Percentiles rank a stretch among this genome's conserved stretches.
Conservation (phyloP, 2,888 invertebrate genomes). For the Troilus luridus region DNA sequence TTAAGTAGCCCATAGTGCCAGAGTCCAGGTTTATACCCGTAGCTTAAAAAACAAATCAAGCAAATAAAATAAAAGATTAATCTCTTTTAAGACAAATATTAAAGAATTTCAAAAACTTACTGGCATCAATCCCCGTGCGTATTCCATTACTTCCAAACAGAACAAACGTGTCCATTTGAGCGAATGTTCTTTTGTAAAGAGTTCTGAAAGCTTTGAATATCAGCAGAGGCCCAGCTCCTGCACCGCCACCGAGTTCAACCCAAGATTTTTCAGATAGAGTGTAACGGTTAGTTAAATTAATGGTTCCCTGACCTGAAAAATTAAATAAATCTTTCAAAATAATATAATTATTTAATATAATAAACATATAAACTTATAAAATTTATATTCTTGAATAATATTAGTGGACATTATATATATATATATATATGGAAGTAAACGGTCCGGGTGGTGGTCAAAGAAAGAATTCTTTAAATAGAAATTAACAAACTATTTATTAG, state of each 20-base stretch:
- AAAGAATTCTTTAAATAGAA: too few relatives aligned
- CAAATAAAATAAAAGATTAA: neutral
- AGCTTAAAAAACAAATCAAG: constrained; percentile 71
- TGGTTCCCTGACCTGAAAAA: constrained; percentile 78
- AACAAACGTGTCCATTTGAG: constrained; percentile 73
- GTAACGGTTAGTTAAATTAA: constrained; percentile 83
- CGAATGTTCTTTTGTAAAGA: constrained; percentile 81
- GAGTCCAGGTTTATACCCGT: constrained; percentile 89
- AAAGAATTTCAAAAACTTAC: constrained; percentile 71
- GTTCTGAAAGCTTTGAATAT: constrained; percentile 86
- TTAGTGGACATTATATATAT: too few relatives aligned
- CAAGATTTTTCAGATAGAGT: constrained; percentile 87
- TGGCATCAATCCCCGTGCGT: constrained; percentile 82
- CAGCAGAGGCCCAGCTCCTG: constrained; percentile 86
- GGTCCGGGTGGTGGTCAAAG: too few relatives aligned
- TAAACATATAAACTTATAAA: too few relatives aligned
- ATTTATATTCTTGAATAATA: too few relatives aligned
- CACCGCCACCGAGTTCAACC: constrained; percentile 88
- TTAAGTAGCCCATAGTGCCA: constrained; percentile 89
- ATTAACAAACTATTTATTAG: too few relatives aligned
- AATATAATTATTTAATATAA: too few relatives aligned
- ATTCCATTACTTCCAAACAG: constrained; percentile 85
- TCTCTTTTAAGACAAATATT: neutral
- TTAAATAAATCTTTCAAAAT: neutral
- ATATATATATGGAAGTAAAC: too few relatives aligned